These are phyloP conservation scores for Myzus persicae DNA, from an alignment of 1,140 invertebrate species.

Conservation along the genomic window DNA sequence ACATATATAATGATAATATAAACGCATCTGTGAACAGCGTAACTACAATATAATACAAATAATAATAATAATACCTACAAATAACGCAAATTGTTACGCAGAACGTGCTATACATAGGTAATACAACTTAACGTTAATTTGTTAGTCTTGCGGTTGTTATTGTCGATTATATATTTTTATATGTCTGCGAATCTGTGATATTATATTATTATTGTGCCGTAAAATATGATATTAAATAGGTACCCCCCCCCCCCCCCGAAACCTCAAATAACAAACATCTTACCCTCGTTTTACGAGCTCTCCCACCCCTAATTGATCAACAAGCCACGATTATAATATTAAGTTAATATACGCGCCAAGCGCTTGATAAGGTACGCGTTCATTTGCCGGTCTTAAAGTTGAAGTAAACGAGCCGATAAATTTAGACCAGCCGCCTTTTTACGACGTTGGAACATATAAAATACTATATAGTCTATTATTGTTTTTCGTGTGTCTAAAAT, in stretches of 20 bases:
- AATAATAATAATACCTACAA: neutral
- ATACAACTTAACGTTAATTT: neutral
- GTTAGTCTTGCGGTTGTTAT: neutral
- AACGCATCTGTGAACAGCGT: neutral
- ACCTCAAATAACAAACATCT: neutral
- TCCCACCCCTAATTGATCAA: neutral
- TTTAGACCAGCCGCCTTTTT: conserved; percentile 38
- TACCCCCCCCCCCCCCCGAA: too few species aligned
- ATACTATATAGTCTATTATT: neutral
- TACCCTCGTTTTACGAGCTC: neutral
- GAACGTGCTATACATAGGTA: neutral
- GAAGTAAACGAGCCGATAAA: conserved; percentile 35
- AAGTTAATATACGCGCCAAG: neutral
- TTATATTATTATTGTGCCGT: neutral
- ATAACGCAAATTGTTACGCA: neutral
- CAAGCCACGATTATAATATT: neutral
- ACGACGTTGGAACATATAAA: conserved; percentile 20
- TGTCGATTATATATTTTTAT: neutral
- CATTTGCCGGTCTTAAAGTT: neutral
- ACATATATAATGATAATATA: neutral
- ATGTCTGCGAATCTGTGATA: neutral
- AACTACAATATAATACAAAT: neutral
- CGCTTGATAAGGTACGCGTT: neutral
- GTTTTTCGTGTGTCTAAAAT: conserved; percentile 36
- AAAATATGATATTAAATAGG: neutral